Base-by-base conservation (phyloP, 1,140 invertebrate species). In the Heliconius eleuchia region DNA sequence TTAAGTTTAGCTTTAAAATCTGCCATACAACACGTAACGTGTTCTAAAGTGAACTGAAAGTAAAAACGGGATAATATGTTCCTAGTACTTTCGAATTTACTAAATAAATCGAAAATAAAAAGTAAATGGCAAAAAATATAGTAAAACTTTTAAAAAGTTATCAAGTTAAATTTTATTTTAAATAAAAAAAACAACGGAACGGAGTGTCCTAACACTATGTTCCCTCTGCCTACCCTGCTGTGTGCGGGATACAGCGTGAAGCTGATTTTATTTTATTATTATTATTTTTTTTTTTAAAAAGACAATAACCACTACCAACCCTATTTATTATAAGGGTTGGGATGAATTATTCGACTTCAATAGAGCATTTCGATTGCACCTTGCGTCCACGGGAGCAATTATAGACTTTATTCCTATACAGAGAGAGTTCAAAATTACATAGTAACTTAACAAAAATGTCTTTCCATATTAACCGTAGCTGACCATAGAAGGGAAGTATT, bases 281-380 rank as follows among this genome's bases (percentile, higher is more conserved):
- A 23, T 23, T 23, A 23, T 23, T 23, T 0, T 23, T 23, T 23
- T 23, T 23, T 23, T 23, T 23, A 23, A 23, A 23, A 30, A 57
- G 39, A 42, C 0, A 3, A 57, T n/a, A 57, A 71, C 34, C 1
- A 39, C 37, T 9, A 19, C 18, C 34, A 71, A 39, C 71, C 71
- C 71, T 71, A 71, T 71, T 71, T 71, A 71, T 71, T 71, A n/a
- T 71, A 71, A 71, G 71, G 71, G 71, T 71, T 39, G 34, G 30
- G 71, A 71, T 34, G 37, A 71, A 71, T 71, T 71, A 71, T 71
- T 71, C 34, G 71, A 71, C 30, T 71, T 71, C 71, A 71, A 71
- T 39, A 72, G 60, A 66, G 42, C 71, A 42, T 42, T n/a, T 72
- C 71, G 60, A 66, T 72, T 72, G 71, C 71, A 72, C 71, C 37